These are phyloP conservation scores for Coptodon rendalli DNA, from an alignment of 2,113 vertebrate species.

Conservation along the genomic window DNA sequence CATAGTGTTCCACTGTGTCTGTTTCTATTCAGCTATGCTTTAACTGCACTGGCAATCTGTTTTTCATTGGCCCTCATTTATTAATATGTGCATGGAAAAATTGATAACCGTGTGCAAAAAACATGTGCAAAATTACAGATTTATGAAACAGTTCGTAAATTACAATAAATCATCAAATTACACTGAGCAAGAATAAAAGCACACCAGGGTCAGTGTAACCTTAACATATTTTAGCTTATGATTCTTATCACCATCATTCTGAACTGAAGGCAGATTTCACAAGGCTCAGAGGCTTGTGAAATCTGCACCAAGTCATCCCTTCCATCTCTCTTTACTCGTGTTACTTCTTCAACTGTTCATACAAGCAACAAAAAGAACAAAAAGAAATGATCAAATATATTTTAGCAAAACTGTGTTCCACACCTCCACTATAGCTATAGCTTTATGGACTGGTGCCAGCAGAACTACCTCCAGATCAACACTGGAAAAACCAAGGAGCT, in stretches of 20 bases:
- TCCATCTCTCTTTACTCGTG: not conserved
- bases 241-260: not conserved
- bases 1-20: rapidly evolving
- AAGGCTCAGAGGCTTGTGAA: not conserved
- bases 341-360: not conserved
- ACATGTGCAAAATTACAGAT: not conserved
- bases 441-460: not conserved
- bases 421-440: not conserved
- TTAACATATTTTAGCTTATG: not conserved
- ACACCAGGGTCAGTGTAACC: not conserved
- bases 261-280: not conserved
- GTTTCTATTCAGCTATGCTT: not conserved
- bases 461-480: too few species aligned
- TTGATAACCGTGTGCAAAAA: not conserved
- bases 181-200: not conserved
- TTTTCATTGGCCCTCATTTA: not conserved
- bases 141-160: not conserved
- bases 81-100: not conserved
- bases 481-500: too few species aligned
- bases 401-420: not conserved
- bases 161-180: not conserved
- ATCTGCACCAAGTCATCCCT: not conserved
- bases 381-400: not conserved
- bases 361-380: not conserved
- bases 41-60: not conserved